A percentile compares a stretch with the other conserved stretches of the same genome.
Evolutionary conservation across 2,113 vertebrate genomes (phyloP).

Genomic region (Elephantulus edwardii): DNA sequence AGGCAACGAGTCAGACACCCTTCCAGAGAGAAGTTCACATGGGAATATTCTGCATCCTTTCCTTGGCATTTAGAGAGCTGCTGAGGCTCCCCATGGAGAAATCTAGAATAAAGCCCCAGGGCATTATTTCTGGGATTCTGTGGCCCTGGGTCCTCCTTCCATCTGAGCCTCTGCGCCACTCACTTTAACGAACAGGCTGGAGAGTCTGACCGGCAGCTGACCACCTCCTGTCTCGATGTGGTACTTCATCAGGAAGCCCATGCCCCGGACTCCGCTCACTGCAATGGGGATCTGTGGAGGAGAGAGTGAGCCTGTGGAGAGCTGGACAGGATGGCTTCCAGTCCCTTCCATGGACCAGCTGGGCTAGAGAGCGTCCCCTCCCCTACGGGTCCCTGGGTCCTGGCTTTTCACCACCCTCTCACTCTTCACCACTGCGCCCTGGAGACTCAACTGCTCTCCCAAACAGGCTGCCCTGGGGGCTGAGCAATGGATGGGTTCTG

Average conservation of each 20-base stretch:
- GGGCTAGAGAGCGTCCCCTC: not conserved
- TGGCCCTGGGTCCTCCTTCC: not conserved
- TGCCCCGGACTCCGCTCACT: slow-evolving; percentile 93
- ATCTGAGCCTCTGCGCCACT: slow-evolving; percentile 24
- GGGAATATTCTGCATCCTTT: not conserved
- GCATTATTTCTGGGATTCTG: not conserved
- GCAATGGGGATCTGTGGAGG: slow-evolving; percentile 93
- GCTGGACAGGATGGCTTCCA: fast-evolving
- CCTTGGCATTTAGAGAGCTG: not conserved
- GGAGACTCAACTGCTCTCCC: not conserved
- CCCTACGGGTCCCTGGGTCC: not conserved
- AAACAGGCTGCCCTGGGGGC: not conserved
- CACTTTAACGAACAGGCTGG: slow-evolving; percentile 95
- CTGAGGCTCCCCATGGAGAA: not conserved
- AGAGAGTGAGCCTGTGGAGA: not conserved
- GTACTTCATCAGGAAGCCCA: slow-evolving; percentile 96
- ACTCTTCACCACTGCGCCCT: not conserved
- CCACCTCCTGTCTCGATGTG: slow-evolving; percentile 86
- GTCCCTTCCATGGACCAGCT: not conserved
- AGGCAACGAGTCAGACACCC: not conserved
- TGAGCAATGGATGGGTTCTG: not conserved
- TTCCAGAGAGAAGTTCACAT: not conserved
- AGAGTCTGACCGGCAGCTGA: slow-evolving; percentile 87
- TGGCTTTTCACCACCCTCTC: not conserved
- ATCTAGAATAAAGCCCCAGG: no score